A percentile compares a stretch with the other conserved stretches of the same genome.
These are phyloP conservation scores for Automeris io DNA, from an alignment of 2,888 invertebrate genomes.

Conservation along the genomic window DNA sequence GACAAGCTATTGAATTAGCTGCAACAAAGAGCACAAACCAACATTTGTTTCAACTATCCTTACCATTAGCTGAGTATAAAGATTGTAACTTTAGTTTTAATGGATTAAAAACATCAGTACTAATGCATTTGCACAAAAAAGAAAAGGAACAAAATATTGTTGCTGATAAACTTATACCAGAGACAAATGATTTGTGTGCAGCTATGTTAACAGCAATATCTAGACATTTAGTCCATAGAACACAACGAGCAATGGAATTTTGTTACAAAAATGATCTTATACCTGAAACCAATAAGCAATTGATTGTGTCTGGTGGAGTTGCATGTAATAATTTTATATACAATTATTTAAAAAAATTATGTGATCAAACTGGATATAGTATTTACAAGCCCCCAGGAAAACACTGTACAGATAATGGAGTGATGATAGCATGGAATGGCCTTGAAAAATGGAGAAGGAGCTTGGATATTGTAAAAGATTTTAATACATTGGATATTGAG, in stretches of 20 bases:
- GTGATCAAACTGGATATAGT: slow-evolving; percentile 80
- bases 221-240: slow-evolving; percentile 87
- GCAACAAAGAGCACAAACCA: slow-evolving; percentile 83
- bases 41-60: slow-evolving; percentile 80
- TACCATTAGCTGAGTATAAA: slow-evolving; percentile 79
- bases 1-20: slow-evolving; percentile 89
- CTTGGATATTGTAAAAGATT: slow-evolving; percentile 72
- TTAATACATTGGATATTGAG: slow-evolving; percentile 80
- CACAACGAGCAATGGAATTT: slow-evolving; percentile 91
- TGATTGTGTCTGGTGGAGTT: slow-evolving; percentile 96
- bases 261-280: slow-evolving; percentile 80
- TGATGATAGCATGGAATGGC: slow-evolving; percentile 99
- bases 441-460: slow-evolving; percentile 84
- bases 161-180: slow-evolving; percentile 85
- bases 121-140: slow-evolving; percentile 71
- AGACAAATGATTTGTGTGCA: slow-evolving; percentile 90
- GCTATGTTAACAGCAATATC: slow-evolving; percentile 85
- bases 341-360: slow-evolving; percentile 81
- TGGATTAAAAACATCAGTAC: slow-evolving; percentile 84
- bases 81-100: slow-evolving; percentile 96
- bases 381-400: slow-evolving; percentile 87
- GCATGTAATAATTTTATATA: slow-evolving; percentile 94
- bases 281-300: slow-evolving; percentile 75
- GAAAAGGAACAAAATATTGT: slow-evolving; percentile 77
- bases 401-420: slow-evolving; percentile 97